Evolutionary conservation across 2,113 vertebrate genomes (phyloP).

Genomic region (Ctenodactylus gundi): DNA sequence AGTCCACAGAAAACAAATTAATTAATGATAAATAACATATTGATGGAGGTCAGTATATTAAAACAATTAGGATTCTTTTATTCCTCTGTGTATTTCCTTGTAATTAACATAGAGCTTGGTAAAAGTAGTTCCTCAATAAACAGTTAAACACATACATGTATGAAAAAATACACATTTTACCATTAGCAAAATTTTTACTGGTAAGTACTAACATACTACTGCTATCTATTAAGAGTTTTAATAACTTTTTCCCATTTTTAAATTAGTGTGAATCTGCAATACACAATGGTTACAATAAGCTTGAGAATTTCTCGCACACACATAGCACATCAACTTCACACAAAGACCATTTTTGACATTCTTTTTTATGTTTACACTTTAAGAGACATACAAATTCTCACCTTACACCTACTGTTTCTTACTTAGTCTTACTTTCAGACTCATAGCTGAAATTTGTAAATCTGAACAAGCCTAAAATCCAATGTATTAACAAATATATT

Average conservation of each 20-base stretch:
- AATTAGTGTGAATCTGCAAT: no score
- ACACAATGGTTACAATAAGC: no score
- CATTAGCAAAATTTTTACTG: neutral
- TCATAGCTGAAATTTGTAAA: constrained; percentile 1
- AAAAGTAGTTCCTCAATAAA: neutral
- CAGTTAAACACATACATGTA: neutral
- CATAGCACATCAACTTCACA: no score
- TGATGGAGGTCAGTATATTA: neutral
- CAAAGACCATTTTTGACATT: neutral
- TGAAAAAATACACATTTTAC: neutral
- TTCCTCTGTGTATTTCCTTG: neutral
- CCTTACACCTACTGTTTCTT: neutral
- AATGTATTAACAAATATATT: neutral
- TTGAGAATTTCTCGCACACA: no score
- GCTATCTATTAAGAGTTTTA: neutral
- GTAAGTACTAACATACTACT: neutral
- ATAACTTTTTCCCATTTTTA: neutral
- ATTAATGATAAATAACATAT: neutral
- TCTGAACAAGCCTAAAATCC: neutral
- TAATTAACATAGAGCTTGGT: neutral
- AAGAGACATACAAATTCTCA: neutral
- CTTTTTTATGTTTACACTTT: neutral
- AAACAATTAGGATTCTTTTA: neutral
- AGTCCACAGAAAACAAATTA: neutral
- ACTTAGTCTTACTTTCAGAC: neutral